A percentile compares a stretch with the other conserved stretches of the same genome.
Conservation (phyloP, 1,140 invertebrate genomes). For the Anastatus disparis region DNA sequence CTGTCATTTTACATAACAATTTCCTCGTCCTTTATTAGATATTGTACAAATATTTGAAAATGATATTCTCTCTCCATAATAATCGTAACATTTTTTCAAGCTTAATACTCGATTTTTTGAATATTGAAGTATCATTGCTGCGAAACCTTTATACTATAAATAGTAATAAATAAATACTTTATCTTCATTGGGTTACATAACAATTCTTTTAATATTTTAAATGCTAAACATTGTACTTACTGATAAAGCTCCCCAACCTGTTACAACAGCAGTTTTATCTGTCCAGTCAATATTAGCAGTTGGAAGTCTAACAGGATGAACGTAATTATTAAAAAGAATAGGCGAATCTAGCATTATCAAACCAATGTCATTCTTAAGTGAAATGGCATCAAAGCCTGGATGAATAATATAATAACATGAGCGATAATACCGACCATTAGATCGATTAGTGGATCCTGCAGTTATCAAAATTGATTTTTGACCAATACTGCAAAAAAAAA, state of each 20-base stretch:
- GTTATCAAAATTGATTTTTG: no score
- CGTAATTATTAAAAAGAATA: slow-evolving; percentile 57
- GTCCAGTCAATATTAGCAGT: slow-evolving; percentile 52
- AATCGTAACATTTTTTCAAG: slow-evolving; percentile 49
- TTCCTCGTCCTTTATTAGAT: slow-evolving; percentile 69
- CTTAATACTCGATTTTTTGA: slow-evolving; percentile 49
- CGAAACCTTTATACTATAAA: slow-evolving; percentile 43
- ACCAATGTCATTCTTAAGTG: slow-evolving; percentile 58
- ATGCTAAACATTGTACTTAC: slow-evolving; percentile 46
- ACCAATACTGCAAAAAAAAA: no score
- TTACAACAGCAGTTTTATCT: slow-evolving; percentile 60
- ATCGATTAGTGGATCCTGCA: no score
- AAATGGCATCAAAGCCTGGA: slow-evolving; percentile 60
- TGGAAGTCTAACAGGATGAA: slow-evolving; percentile 59
- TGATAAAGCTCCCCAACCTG: slow-evolving; percentile 69
- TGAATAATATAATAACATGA: slow-evolving; percentile 63
- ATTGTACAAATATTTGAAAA: slow-evolving; percentile 69
- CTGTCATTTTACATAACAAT: slow-evolving; percentile 69
- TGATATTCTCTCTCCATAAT: not conserved
- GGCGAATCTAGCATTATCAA: slow-evolving; percentile 55
- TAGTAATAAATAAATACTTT: no score
- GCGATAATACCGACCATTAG: slow-evolving; percentile 62
- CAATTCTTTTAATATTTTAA: slow-evolving; percentile 13
- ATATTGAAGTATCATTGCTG: slow-evolving; percentile 37
- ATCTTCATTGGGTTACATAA: no score